Conservation (phyloP, 2,113 vertebrate genomes). For the Lethenteron reissneri region DNA sequence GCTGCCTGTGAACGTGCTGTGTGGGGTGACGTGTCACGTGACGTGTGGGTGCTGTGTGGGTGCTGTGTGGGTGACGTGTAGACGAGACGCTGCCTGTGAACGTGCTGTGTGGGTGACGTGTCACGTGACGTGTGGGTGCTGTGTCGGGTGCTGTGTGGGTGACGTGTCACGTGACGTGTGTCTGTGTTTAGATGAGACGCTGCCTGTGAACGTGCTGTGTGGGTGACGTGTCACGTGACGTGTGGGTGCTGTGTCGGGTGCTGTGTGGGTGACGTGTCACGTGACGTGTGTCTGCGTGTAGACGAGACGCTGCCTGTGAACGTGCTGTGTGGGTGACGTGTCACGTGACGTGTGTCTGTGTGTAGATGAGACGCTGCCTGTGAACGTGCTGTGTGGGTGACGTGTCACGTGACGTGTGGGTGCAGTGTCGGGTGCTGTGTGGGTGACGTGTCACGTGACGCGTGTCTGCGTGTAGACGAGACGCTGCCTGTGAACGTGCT, state of each 20-base stretch:
- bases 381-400: constrained; percentile 83
- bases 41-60: neutral
- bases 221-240: constrained; percentile 16
- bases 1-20: no score
- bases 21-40: neutral
- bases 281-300: constrained; percentile 16
- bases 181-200: constrained; percentile 52
- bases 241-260: no score
- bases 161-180: neutral
- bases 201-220: constrained; percentile 85
- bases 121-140: neutral
- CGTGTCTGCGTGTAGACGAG: constrained; percentile 40
- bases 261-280: no score
- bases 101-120: constrained; percentile 51
- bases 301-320: constrained; percentile 86
- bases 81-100: constrained; percentile 86
- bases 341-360: neutral
- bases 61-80: constrained; percentile 16
- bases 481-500: constrained; percentile 86
- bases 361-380: constrained; percentile 73
- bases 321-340: constrained; percentile 51
- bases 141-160: no score
- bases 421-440: no score
- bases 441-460: neutral
- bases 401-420: neutral